phyloP scores from a whole-genome alignment of 2,888 invertebrate species.

The Drosophila pseudotalamancana region DNA sequence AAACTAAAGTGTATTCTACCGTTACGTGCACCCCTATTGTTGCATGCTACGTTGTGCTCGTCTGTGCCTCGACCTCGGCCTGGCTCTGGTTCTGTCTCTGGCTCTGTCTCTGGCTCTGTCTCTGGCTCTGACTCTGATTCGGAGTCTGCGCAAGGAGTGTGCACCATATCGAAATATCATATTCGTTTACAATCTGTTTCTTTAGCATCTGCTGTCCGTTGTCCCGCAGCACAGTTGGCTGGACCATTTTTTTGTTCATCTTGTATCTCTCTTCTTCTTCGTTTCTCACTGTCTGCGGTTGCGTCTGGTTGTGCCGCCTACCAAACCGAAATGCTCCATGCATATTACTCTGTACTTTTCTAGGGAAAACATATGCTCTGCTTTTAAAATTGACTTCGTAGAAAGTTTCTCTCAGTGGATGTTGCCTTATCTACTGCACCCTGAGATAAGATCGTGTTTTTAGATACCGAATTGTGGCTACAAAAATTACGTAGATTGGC shows the following conservation, averaged over 20 bases:
- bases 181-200: conserved; percentile 79
- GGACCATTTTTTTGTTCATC: conserved; percentile 22
- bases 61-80: conserved; percentile 14
- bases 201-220: conserved; percentile 69
- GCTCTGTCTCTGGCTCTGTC: conserved; percentile 2
- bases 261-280: not conserved
- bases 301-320: conserved; percentile 32
- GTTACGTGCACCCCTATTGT: conserved; percentile 79
- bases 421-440: conserved; percentile 42
- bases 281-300: conserved; percentile 21
- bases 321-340: conserved; percentile 38
- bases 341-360: conserved; percentile 55
- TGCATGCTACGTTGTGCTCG: conserved; percentile 38
- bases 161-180: conserved; percentile 78
- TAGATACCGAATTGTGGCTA: conserved; percentile 24
- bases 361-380: conserved; percentile 73
- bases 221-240: conserved; percentile 50
- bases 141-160: conserved; percentile 62
- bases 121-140: conserved; percentile 9
- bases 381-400: conserved; percentile 39
- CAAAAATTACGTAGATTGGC: conserved; percentile 5
- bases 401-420: conserved; percentile 28
- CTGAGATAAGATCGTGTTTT: conserved; percentile 34
- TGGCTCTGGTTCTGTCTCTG: conserved; percentile 4
- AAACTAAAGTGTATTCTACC: conserved; percentile 68